These are phyloP conservation scores for Cepphus grylle DNA, from an alignment of 2,113 vertebrate genomes.

Conservation along the genomic window DNA sequence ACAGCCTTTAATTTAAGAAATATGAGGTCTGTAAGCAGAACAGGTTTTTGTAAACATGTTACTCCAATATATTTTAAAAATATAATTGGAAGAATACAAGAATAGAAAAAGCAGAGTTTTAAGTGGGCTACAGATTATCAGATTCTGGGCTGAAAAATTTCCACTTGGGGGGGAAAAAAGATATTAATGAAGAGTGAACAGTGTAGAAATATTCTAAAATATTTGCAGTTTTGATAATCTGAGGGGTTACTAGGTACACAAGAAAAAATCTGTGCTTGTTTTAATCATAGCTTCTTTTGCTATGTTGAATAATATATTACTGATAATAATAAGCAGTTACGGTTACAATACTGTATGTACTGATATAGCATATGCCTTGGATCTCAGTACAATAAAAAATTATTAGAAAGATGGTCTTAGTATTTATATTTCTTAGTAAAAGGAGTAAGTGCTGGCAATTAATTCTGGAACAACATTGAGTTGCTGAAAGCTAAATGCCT, in stretches of 20 bases:
- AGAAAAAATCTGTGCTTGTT: background rate
- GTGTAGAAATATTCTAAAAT: background rate
- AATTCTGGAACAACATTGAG: background rate
- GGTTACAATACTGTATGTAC: background rate
- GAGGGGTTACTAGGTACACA: background rate
- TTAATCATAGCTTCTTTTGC: background rate
- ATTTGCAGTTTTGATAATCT: background rate
- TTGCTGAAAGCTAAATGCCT: background rate
- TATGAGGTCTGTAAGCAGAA: background rate
- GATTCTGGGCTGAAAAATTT: background rate
- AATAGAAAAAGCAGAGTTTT: background rate
- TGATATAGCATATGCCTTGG: background rate
- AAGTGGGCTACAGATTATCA: background rate
- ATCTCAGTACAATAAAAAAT: background rate
- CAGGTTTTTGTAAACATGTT: background rate
- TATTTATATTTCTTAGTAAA: background rate
- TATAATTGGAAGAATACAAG: background rate
- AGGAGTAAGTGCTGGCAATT: background rate
- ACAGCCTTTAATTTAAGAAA: background rate
- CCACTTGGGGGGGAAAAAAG: background rate
- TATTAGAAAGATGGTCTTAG: background rate
- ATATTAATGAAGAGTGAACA: background rate
- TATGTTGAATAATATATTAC: background rate
- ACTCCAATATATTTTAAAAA: background rate
- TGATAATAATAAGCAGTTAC: background rate